These are phyloP conservation scores for Malthinus flaveolus DNA, from an alignment of 2,888 invertebrate genomes.

Conservation along the genomic window DNA sequence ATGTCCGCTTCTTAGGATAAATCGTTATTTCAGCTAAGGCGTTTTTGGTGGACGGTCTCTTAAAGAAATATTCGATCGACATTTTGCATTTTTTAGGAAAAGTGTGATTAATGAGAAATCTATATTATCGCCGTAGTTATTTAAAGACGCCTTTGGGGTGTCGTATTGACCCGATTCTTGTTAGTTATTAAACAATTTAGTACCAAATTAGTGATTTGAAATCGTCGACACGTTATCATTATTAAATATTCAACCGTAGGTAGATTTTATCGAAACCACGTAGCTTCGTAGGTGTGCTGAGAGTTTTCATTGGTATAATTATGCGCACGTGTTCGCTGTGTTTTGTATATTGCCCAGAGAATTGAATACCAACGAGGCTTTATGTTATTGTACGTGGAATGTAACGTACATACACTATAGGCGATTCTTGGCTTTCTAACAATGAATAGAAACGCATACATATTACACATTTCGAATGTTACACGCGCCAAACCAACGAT, in stretches of 20 bases:
- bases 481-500: slow-evolving; percentile 16
- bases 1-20: too few relatives aligned
- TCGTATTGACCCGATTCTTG: not conserved
- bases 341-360: slow-evolving; percentile 39
- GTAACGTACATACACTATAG: not conserved
- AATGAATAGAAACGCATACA: slow-evolving; percentile 24
- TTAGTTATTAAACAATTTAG: slow-evolving; percentile 1
- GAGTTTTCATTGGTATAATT: slow-evolving; percentile 39
- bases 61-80: too few relatives aligned
- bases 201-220: slow-evolving; percentile 1
- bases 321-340: slow-evolving; percentile 44
- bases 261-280: slow-evolving; percentile 15
- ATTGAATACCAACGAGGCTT: slow-evolving; percentile 38
- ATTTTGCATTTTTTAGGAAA: too few relatives aligned
- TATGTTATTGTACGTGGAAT: slow-evolving; percentile 5
- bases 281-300: slow-evolving; percentile 23
- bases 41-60: too few relatives aligned
- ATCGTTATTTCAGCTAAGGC: too few relatives aligned
- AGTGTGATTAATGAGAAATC: too few relatives aligned
- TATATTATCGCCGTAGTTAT: too few relatives aligned
- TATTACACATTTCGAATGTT: slow-evolving; percentile 25
- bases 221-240: slow-evolving; percentile 6
- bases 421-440: slow-evolving; percentile 15
- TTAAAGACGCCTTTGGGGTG: not conserved
- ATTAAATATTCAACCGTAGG: slow-evolving; percentile 9